Conservation (phyloP, 2,113 vertebrate genomes). For the Ptilonorhynchus violaceus region DNA sequence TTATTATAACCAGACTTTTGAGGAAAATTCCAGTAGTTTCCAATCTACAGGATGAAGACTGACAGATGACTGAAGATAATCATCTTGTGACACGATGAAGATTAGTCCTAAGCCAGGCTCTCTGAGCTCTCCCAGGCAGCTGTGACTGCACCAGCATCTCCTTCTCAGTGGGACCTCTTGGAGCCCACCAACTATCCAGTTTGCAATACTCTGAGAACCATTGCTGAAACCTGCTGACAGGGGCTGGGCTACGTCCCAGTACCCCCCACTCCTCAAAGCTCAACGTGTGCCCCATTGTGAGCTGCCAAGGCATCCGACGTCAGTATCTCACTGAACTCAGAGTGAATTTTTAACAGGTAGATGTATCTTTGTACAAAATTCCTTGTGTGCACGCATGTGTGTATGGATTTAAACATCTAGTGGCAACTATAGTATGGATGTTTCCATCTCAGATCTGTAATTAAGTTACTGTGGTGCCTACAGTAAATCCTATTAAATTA, state of each 20-base stretch:
- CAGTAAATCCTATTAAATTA: not conserved
- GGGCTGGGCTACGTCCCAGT: not conserved
- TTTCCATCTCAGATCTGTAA: not conserved
- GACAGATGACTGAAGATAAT: not conserved
- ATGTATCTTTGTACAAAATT: not conserved
- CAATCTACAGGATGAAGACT: not conserved
- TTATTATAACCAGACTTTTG: not conserved
- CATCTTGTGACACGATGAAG: not conserved
- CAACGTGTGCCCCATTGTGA: not conserved
- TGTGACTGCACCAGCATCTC: not conserved
- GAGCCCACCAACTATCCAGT: not conserved
- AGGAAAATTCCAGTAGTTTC: not conserved
- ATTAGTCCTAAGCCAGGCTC: not conserved
- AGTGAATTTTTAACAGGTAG: not conserved
- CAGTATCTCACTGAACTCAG: not conserved
- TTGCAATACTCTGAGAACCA: not conserved
- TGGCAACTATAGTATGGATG: not conserved
- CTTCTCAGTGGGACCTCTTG: not conserved
- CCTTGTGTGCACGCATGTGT: too few species aligned
- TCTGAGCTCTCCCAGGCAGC: not conserved
- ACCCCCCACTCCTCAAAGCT: not conserved
- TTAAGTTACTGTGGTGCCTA: not conserved
- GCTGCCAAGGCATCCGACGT: not conserved
- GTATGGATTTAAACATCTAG: not conserved
- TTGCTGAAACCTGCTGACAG: not conserved